Conservation (phyloP, 2,113 vertebrate genomes). For the Mirza zaza region DNA sequence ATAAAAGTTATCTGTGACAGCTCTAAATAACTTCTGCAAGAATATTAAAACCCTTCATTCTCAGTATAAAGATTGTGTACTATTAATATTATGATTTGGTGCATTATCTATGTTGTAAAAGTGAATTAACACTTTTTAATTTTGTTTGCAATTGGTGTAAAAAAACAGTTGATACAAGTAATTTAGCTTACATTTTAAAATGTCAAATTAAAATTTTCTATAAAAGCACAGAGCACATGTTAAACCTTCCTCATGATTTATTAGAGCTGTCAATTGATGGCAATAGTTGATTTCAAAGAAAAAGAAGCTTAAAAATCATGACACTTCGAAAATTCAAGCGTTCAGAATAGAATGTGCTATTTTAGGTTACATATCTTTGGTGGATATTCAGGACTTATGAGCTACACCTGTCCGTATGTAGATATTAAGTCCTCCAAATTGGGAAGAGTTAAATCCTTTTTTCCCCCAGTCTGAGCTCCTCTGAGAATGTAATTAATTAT, state of each 20-base stretch:
- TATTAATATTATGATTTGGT: not conserved
- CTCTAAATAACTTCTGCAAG: not conserved
- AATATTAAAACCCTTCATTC: slow-evolving; percentile 2
- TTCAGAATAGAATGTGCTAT: not conserved
- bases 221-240: not conserved
- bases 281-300: slow-evolving; percentile 29
- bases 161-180: not conserved
- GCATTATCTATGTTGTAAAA: slow-evolving; percentile 23
- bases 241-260: not conserved
- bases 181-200: slow-evolving; percentile 35
- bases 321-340: not conserved
- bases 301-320: not conserved
- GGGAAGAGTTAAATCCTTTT: not conserved
- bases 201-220: slow-evolving; percentile 28
- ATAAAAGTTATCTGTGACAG: not conserved
- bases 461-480: not conserved
- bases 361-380: not conserved
- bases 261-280: not conserved
- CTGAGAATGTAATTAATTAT: not conserved
- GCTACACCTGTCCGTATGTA: not conserved
- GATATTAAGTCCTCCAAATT: not conserved
- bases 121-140: not conserved
- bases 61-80: not conserved
- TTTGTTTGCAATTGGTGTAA: slow-evolving; percentile 40
- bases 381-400: slow-evolving; percentile 7